Evolutionary conservation across 2,797 vertebrate species (phyloP).

Genomic region (Anolis apletophallus): DNA sequence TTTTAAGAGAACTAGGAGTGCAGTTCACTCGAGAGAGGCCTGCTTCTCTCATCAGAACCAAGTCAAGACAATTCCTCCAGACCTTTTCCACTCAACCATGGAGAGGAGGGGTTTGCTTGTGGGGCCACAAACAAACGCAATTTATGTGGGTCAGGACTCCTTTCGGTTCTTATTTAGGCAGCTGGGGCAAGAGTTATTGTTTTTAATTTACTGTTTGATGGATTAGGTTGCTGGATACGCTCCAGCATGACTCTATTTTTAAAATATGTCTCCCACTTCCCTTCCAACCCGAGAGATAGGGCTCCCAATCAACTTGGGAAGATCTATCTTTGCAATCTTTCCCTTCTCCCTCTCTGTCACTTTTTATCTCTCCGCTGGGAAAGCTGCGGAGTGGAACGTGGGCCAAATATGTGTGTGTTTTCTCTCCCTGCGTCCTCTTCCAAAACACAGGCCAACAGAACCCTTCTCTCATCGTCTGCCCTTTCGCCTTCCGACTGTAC

Average conservation of each 20-base stretch:
- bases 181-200: conserved; percentile 32
- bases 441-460: accelerated
- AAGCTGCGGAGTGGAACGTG: conserved; percentile 8
- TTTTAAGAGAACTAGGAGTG: not conserved
- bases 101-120: conserved; percentile 21
- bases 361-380: conserved; percentile 58
- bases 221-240: conserved; percentile 53
- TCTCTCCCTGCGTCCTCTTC: not conserved
- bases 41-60: not conserved
- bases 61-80: not conserved
- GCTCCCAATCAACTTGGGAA: conserved; percentile 40
- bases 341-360: not conserved
- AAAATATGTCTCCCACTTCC: conserved; percentile 72
- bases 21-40: no score
- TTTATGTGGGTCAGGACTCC: conserved; percentile 60
- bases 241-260: conserved; percentile 73
- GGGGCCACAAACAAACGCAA: not conserved
- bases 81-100: not conserved
- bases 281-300: conserved; percentile 28
- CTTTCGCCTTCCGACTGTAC: accelerated
- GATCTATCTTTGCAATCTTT: conserved; percentile 28
- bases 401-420: conserved; percentile 25
- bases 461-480: not conserved
- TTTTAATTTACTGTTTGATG: conserved; percentile 49
- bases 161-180: conserved; percentile 50